These are phyloP conservation scores for Apostichopus californicus DNA, from an alignment of 35 echinoderm and acorn worm genomes.

Conservation along the genomic window DNA sequence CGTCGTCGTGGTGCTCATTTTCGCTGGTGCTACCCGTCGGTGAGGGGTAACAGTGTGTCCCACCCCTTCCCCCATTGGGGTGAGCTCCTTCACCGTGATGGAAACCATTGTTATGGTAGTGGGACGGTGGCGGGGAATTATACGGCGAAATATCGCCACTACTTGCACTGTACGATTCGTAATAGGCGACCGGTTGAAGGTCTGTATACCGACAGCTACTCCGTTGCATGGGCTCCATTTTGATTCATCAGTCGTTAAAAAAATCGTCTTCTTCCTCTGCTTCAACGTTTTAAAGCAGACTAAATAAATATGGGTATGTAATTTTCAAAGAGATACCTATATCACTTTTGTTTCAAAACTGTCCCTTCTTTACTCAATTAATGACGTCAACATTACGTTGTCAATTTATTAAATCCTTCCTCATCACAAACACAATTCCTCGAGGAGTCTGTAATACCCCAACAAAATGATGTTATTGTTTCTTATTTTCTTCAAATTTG, in stretches of 20 bases:
- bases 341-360: neutral
- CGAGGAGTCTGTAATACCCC: neutral
- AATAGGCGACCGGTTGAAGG: slow-evolving; percentile 88
- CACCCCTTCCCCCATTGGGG: neutral
- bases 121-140: slow-evolving; percentile 65
- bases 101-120: slow-evolving; percentile 68
- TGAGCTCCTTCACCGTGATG: slow-evolving; percentile 60
- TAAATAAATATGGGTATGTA: neutral
- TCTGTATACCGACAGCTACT: slow-evolving; percentile 95
- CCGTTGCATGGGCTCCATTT: slow-evolving; percentile 81
- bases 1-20: slow-evolving; percentile 82
- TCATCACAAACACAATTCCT: neutral
- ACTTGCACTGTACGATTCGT: slow-evolving; percentile 70
- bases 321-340: neutral
- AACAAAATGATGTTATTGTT: neutral
- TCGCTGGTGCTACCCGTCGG: slow-evolving; percentile 63
- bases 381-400: neutral
- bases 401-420: neutral
- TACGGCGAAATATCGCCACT: slow-evolving; percentile 78
- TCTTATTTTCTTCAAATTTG: neutral
- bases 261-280: neutral
- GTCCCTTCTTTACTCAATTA: neutral
- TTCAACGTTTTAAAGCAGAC: neutral
- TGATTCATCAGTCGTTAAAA: neutral
- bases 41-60: slow-evolving; percentile 78